Evolutionary conservation across 2,888 invertebrate species (phyloP).

Genomic region (Drosophila macrospina): DNA sequence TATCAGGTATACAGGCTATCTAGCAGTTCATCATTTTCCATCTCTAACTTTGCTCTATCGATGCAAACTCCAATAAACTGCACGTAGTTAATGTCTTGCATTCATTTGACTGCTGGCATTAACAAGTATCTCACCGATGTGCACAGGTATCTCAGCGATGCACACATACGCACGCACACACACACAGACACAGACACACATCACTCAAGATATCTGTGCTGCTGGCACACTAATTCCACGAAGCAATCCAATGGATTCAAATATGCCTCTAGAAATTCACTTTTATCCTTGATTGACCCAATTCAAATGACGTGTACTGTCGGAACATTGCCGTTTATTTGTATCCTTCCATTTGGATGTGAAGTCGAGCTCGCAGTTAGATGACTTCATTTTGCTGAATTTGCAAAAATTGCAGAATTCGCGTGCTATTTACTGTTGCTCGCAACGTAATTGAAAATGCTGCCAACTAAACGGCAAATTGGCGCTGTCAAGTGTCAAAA

Average conservation of each 20-base stretch:
- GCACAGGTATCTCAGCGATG: constrained; percentile 2
- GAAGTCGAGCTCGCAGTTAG: constrained; percentile 4
- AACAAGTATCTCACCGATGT: constrained; percentile 2
- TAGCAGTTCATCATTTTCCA: no score
- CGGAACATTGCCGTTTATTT: not conserved
- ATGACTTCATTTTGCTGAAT: constrained; percentile 43
- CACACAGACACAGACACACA: not conserved
- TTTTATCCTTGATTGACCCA: constrained; percentile 24
- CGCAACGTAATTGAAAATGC: constrained; percentile 63
- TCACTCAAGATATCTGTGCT: constrained; percentile 5
- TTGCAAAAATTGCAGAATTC: constrained; percentile 26
- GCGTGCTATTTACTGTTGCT: constrained; percentile 31
- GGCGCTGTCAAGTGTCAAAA: constrained; percentile 28
- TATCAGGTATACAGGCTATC: no score
- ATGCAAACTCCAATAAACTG: no score
- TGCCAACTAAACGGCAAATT: constrained; percentile 41
- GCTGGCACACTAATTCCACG: constrained; percentile 8
- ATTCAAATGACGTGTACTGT: constrained; percentile 1
- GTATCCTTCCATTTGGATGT: not conserved
- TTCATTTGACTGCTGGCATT: constrained; percentile 11
- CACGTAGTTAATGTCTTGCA: constrained; percentile 12
- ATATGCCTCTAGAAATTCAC: constrained; percentile 3
- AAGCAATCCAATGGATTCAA: constrained; percentile 1
- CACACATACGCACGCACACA: not conserved
- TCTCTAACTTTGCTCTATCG: no score